These are phyloP conservation scores for Isichthys henryi DNA, from an alignment of 2,113 vertebrate species.

Conservation along the genomic window DNA sequence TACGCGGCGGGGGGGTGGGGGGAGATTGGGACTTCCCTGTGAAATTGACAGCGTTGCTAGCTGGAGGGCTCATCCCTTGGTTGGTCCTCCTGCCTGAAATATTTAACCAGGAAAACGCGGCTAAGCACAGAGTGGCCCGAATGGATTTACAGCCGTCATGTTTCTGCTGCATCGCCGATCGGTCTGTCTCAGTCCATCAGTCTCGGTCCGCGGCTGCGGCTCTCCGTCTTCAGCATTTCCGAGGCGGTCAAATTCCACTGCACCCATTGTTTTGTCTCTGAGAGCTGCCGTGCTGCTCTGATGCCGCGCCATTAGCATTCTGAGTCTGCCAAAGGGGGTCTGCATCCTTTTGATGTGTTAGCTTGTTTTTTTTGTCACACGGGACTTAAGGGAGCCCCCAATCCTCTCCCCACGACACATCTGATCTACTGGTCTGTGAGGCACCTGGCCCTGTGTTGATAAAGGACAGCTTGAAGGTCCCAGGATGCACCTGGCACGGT, in stretches of 20 bases:
- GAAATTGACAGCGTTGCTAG: neutral
- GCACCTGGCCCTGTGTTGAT: slow-evolving; percentile 15
- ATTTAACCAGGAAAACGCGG: neutral
- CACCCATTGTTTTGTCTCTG: neutral
- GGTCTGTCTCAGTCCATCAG: neutral
- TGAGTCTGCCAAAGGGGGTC: neutral
- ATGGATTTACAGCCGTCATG: neutral
- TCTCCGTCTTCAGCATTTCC: neutral
- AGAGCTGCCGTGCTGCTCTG: neutral
- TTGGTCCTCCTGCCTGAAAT: neutral
- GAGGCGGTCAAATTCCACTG: neutral
- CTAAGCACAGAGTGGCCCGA: neutral
- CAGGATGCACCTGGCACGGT: slow-evolving; percentile 15
- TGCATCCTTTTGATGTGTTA: slow-evolving; percentile 10
- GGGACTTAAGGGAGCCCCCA: neutral
- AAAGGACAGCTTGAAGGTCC: slow-evolving; percentile 16
- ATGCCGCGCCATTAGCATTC: neutral
- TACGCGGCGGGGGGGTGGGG: neutral
- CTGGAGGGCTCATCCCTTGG: neutral
- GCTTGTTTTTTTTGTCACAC: neutral
- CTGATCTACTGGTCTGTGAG: slow-evolving; percentile 11
- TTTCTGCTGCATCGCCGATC: neutral
- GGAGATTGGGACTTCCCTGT: neutral
- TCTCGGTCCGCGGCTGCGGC: neutral
- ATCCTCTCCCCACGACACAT: slow-evolving; percentile 13